Evolutionary conservation across 2,113 vertebrate genomes (phyloP), one percentile per base, ranked within the genome.

Genomic region (Vidua macroura): DNA sequence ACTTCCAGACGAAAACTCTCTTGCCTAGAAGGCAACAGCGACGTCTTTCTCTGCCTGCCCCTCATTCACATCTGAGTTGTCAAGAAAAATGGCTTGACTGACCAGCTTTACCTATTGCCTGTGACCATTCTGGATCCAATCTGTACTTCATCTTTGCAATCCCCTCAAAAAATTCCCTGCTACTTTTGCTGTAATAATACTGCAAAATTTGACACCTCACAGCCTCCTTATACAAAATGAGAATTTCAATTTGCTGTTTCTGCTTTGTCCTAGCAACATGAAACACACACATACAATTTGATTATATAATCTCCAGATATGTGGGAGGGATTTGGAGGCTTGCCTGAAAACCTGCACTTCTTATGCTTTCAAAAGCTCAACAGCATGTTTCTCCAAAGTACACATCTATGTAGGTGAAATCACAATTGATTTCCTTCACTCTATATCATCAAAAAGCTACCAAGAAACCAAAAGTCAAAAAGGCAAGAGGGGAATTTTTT

Each of bases 291-390:
- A 84, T 15, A 83, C 63, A 49, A 88, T 86, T 90, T 72, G 64
- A 92, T 92, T 95, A 88, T 73, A 90, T 82, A 93, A 97, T 78
- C 66, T 95, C 49, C 69, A 95, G 58, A 58, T 94, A 93, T 1
- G 86, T 75, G 62, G 88, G 88, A 83, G 48, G 56, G 80, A 90
- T 83, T 80, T 88, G 90, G 87, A 96, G n/a, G 35, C 21, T 75
- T 75, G 90, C 85, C 93, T 60, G 41, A 90, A 96, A 94, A 78
- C 46, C 85, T 93, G 85, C 60, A 63, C 49, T 90, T 92, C 68
- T 76, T 16, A 37, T 6, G 15, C 28, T 21, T n/a, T 86, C 64
- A 60, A 20, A 93, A 90, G 48, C 79, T 72, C 0, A 0, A 33
- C 5, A 48, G 52, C 30, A 49, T 33, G 13, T 67, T 88, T 88